A percentile compares a stretch with the other conserved stretches of the same genome.
These are phyloP conservation scores for Aphaenogaster rudis DNA, from an alignment of 1,140 invertebrate species.

Conservation along the genomic window DNA sequence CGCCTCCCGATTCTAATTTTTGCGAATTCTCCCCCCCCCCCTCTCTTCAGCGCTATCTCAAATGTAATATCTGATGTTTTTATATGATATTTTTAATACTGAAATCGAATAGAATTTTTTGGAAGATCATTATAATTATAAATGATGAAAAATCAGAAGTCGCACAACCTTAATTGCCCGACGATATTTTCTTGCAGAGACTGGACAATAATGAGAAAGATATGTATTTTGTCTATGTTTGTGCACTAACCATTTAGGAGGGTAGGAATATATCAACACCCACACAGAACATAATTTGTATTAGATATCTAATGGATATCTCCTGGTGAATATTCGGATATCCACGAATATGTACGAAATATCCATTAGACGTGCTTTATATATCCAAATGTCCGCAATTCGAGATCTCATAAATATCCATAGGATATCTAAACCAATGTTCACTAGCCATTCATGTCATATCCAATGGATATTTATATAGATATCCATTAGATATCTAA, in stretches of 20 bases:
- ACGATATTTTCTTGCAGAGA: slow-evolving; percentile 64
- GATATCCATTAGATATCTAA: no score
- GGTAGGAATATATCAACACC: slow-evolving; percentile 46
- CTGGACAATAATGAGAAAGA: slow-evolving; percentile 80
- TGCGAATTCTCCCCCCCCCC: slow-evolving; percentile 22
- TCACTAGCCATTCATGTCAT: no score
- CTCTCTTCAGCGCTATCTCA: neutral
- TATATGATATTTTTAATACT: neutral
- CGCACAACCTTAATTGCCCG: slow-evolving; percentile 14
- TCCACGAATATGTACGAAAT: no score
- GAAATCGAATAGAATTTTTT: slow-evolving; percentile 46
- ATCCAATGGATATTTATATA: no score
- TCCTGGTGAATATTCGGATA: no score
- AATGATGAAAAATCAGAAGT: neutral
- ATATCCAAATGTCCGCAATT: no score
- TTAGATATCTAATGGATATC: no score
- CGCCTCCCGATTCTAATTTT: slow-evolving; percentile 57
- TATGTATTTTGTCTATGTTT: slow-evolving; percentile 75
- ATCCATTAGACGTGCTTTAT: no score
- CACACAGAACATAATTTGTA: no score
- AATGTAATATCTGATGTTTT: slow-evolving; percentile 9
- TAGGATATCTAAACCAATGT: no score
- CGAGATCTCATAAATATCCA: no score
- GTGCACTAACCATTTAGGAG: slow-evolving; percentile 75
- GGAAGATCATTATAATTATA: slow-evolving; percentile 49